A percentile compares a stretch with the other conserved stretches of the same genome.
phyloP scores from a whole-genome alignment of 2,797 vertebrate genomes.

The Simalia tracyae region DNA sequence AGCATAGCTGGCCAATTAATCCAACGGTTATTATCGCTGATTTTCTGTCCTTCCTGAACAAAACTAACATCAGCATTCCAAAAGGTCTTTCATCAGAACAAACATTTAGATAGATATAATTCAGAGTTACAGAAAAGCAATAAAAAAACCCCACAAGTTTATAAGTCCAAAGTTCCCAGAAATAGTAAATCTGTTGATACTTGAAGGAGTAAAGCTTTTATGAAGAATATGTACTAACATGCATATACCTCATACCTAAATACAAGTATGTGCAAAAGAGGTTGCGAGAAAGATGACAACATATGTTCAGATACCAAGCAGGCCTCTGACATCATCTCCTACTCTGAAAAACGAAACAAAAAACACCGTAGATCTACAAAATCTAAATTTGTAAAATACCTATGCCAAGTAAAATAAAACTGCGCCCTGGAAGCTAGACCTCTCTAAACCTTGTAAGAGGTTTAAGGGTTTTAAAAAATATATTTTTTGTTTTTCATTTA shows the following conservation, averaged over 20 bases:
- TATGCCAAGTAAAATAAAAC: not conserved
- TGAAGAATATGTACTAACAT: not conserved
- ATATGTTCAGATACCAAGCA: not conserved
- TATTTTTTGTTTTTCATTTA: not conserved
- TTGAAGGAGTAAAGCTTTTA: not conserved
- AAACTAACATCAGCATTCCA: not conserved
- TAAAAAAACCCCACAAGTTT: not conserved
- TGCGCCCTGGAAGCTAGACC: not conserved
- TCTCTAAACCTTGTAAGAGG: not conserved
- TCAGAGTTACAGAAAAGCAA: not conserved
- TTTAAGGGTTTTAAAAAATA: not conserved
- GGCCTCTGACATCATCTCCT: not conserved
- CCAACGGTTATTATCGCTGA: not conserved
- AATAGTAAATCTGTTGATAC: not conserved
- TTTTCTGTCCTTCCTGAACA: not conserved
- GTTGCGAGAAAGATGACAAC: not conserved
- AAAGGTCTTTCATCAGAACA: not conserved
- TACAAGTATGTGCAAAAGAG: not conserved
- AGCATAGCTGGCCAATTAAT: not conserved
- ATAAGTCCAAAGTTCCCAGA: not conserved
- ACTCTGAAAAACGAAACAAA: not conserved
- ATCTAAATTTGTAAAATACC: not conserved
- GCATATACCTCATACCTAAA: not conserved
- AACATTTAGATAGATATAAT: not conserved
- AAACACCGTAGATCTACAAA: not conserved